Base-by-base conservation (phyloP, 2,888 invertebrate species). In the Hydrotaea cyrtoneurina region DNA sequence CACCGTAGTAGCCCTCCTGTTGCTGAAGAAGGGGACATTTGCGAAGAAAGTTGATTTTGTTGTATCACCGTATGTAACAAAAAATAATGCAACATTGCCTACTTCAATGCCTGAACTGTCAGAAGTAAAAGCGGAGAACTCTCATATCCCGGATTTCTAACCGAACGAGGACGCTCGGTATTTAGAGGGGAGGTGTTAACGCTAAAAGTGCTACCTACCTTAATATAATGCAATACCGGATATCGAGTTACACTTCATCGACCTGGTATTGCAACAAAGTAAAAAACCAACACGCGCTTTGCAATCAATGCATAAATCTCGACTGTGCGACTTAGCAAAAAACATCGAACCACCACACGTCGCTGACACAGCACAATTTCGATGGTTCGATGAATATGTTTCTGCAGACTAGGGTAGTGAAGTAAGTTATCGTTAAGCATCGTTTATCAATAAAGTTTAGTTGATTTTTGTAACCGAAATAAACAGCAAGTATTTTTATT, bases 41-140 rank as follows among this genome's bases (percentile, higher is more conserved):
- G 8, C 53, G 53, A 53, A 19, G 31, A 66, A 76, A 21, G 7
- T 4, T 55, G 15, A 13, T 13, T 13, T 53, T n/a, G 0, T 71
- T 8, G 21, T 71, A 13, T 57, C 71, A 3, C 36, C 78, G 72
- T 43, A 59, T 31, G 7, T 36, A 4, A 10, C 31, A 19, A 15
- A 78, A 1, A 0, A 39, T 21, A 31, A 19, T 15, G 66, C 71
- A 23, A 19, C 69, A 46, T 2, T 19, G 17, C 78, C 71, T n/a
- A 71, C 31, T 46, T 78, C 71, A 39, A 78, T 78, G 71, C 71
- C 78, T 5, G 78, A 78, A 78, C 10, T 62, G 31, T 71, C 78
- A 0, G 78, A 71, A 8, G 43, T 8, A 19, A 71, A 31, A 78
- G 7, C n/a, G 11, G 50, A 75, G 23, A 46, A 62, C 13, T 11